A percentile compares a stretch with the other conserved stretches of the same genome.
Evolutionary conservation across 2,797 vertebrate species (phyloP).

Genomic region (Neosilurus hyrtlii): DNA sequence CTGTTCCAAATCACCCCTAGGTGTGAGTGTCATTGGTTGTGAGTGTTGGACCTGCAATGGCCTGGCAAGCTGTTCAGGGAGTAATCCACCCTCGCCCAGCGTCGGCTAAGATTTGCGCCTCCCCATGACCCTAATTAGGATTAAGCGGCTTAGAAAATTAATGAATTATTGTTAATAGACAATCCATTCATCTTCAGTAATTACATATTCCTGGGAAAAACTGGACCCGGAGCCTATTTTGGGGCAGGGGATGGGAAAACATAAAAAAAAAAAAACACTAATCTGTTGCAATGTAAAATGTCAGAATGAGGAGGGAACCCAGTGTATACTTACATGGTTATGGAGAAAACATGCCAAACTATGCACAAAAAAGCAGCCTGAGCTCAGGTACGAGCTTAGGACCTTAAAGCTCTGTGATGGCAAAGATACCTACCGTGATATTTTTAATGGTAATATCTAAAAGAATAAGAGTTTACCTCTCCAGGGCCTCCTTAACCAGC

Average conservation of each 20-base stretch:
- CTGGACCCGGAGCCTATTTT: background rate
- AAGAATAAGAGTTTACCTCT: conserved; percentile 66
- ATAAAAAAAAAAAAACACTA: background rate
- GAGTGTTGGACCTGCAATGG: no score
- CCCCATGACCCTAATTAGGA: no score
- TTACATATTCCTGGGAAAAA: background rate
- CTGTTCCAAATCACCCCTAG: no score
- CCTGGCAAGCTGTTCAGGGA: no score
- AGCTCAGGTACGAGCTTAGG: background rate
- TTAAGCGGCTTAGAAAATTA: no score
- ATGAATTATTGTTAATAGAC: no score
- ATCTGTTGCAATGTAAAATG: background rate
- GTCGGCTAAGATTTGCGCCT: no score
- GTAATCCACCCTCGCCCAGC: no score
- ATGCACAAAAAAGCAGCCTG: background rate
- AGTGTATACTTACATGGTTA: background rate
- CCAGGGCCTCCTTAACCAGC: conserved; percentile 77
- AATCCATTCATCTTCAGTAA: background rate
- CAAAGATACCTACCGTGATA: background rate
- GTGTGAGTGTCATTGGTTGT: no score
- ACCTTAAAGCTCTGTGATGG: background rate
- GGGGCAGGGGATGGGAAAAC: background rate
- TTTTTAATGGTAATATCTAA: background rate
- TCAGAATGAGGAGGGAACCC: background rate
- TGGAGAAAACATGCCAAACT: background rate